Evolutionary conservation across 1,140 invertebrate genomes (phyloP), one percentile per base, ranked within the genome.

Genomic region (Magallana gigas): DNA sequence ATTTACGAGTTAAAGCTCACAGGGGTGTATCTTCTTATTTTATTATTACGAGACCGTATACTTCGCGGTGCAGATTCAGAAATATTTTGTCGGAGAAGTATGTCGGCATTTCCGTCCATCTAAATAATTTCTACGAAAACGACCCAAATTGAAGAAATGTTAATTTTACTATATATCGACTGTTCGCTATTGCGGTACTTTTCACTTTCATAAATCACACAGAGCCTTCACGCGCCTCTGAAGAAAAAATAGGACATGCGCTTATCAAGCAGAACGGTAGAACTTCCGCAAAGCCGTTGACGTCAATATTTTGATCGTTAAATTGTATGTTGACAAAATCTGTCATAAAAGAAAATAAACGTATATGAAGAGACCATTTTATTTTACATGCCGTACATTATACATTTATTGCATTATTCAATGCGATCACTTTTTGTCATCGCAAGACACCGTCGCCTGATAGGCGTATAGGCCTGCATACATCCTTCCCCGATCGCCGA

Each of bases 401-500:
- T 71, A 8, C 5, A 71, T 71, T 71, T 23, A 4, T 8, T 8
- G 8, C 36, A 8, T 71, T 9, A 11, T 29, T 8, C 4, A 29
- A 71, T 12, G 36, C 11, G 11, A 71, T 71, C 12, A 29, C 23
- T 23, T 11, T 7, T 29, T 71, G 68, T 71, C 68, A 71, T 11
- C 68, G 8, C 4, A 71, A 8, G 3, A 23, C 1, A 1, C 0
- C 12, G 68, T 71, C 5, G 1, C n/a, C 68, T 71, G 23, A 71
- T 29, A 71, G 8, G 6, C 29, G 1, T 29, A 71, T 29, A 71
- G 8, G 6, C 29, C 11, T 29, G 11, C 1, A 71, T 23, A 29
- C n/a, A 71, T 23, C 68, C n/a, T 62, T 62, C 60, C 60, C 60
- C 60, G 60, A 62, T 71, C 11, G 68, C 68, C 68, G 68, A 71